Evolutionary conservation across 2,888 invertebrate species (phyloP).

Genomic region (Criorhina ranunculi): DNA sequence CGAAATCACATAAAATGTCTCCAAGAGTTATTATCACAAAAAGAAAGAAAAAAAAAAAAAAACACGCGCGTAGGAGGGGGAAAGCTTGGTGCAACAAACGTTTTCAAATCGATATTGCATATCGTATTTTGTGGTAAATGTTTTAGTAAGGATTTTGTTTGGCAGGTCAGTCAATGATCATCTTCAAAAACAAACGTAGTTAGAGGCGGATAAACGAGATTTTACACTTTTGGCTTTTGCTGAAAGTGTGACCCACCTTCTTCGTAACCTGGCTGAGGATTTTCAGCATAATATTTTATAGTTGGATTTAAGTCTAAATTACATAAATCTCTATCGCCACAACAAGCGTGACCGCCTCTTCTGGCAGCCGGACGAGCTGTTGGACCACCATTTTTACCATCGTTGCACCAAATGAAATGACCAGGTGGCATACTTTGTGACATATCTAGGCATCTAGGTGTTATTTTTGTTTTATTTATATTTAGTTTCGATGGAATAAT

Average conservation of each 20-base stretch:
- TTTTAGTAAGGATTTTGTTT: constrained; percentile 64
- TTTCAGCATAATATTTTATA: constrained; percentile 81
- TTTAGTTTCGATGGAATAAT: constrained; percentile 33
- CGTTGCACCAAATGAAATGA: constrained; percentile 84
- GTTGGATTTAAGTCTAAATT: constrained; percentile 84
- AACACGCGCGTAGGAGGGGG: constrained; percentile 64
- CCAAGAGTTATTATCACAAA: constrained; percentile 58
- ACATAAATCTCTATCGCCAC: constrained; percentile 83
- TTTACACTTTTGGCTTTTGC: constrained; percentile 19
- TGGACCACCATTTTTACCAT: constrained; percentile 82
- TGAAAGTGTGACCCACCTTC: constrained; percentile 76
- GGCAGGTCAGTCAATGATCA: constrained; percentile 75
- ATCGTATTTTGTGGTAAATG: constrained; percentile 43
- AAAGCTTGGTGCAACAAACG: constrained; percentile 65
- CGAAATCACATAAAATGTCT: constrained; percentile 44
- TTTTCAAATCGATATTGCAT: constrained; percentile 48
- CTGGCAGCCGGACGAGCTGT: constrained; percentile 82
- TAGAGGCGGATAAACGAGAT: constrained; percentile 68
- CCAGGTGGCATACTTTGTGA: constrained; percentile 83
- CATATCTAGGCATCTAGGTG: constrained; percentile 82
- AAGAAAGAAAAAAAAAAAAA: constrained; percentile 48
- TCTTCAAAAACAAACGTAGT: constrained; percentile 74
- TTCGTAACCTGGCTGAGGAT: constrained; percentile 77
- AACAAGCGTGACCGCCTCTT: constrained; percentile 83
- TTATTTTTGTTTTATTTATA: constrained; percentile 55